phyloP scores from a whole-genome alignment of 2,113 vertebrate genomes.

The Mohoua ochrocephala region DNA sequence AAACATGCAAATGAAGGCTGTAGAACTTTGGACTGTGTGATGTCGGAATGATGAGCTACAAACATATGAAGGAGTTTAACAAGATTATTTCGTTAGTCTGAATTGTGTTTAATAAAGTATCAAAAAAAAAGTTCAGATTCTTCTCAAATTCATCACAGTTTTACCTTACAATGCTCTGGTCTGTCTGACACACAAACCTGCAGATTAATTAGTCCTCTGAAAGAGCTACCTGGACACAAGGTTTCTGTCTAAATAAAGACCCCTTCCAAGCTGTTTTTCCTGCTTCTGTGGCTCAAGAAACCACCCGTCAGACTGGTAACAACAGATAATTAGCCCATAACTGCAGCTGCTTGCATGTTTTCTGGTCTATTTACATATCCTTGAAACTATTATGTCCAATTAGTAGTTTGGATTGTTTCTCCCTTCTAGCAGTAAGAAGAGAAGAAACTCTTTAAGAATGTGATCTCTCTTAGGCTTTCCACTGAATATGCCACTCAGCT shows the following conservation, averaged over 20 bases:
- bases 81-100: background rate
- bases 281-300: background rate
- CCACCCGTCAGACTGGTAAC: background rate
- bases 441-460: background rate
- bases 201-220: background rate
- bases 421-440: background rate
- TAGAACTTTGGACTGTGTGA: background rate
- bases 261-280: background rate
- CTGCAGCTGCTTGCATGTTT: background rate
- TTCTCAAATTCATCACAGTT: background rate
- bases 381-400: background rate
- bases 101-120: background rate
- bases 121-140: background rate
- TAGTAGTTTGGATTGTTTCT: background rate
- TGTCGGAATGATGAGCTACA: background rate
- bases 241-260: background rate
- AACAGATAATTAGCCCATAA: background rate
- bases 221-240: background rate
- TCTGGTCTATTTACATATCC: background rate
- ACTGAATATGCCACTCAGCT: background rate
- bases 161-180: background rate
- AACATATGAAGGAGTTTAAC: background rate
- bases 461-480: background rate
- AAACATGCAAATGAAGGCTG: background rate
- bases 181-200: background rate